A percentile compares a stretch with the other conserved stretches of the same genome.
These are phyloP conservation scores for Meiosimyza decipiens DNA, from an alignment of 2,888 invertebrate genomes.

Conservation along the genomic window DNA sequence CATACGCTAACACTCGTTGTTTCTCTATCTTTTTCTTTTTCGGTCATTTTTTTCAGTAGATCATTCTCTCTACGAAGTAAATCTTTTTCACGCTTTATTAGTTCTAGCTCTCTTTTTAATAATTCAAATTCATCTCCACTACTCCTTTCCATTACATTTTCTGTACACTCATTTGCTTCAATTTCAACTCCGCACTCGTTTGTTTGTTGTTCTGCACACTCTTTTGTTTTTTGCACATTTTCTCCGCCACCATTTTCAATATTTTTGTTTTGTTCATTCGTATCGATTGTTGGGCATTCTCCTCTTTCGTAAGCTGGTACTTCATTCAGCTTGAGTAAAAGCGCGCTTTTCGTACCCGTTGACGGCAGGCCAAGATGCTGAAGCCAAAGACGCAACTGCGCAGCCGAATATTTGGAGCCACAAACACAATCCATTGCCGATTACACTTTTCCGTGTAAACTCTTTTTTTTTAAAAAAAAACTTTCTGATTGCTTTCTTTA, in stretches of 20 bases:
- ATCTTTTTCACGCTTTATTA: conserved; percentile 2
- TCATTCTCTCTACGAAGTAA: conserved; percentile 27
- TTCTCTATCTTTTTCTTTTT: neutral
- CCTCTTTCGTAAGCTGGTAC: conserved; percentile 8
- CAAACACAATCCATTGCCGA: neutral
- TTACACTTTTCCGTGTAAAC: too few relatives aligned
- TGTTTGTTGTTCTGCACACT: neutral
- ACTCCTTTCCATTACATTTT: neutral
- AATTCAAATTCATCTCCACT: neutral
- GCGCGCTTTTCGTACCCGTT: conserved; percentile 17
- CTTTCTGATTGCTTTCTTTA: too few relatives aligned
- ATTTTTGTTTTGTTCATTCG: too few relatives aligned
- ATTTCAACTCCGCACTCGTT: neutral
- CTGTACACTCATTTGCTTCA: neutral
- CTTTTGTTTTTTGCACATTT: neutral
- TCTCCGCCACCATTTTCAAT: neutral
- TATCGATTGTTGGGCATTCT: neutral
- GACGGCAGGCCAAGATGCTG: conserved; percentile 14
- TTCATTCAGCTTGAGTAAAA: conserved; percentile 11
- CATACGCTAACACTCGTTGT: too few relatives aligned
- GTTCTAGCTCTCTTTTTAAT: neutral
- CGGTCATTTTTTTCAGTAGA: conserved; percentile 19
- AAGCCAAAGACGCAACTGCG: conserved; percentile 15
- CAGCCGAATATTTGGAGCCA: conserved; percentile 1
- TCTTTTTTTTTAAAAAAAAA: too few relatives aligned